Evolutionary conservation across 2,113 vertebrate genomes (phyloP).

Genomic region (Charina bottae): DNA sequence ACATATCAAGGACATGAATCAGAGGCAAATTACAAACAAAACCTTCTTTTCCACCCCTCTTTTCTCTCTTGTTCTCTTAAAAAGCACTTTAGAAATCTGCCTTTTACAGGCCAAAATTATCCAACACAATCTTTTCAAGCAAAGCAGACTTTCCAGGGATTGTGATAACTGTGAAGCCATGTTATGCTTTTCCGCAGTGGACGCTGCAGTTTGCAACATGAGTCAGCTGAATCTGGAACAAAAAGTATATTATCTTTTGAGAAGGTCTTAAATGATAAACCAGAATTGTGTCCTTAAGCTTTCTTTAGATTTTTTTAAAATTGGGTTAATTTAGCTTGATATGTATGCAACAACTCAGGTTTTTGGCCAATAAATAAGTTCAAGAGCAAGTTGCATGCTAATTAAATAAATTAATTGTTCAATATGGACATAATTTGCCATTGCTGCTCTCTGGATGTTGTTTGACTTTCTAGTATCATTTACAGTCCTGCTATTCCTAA

Average conservation of each 20-base stretch:
- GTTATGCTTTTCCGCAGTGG: background rate
- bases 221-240: background rate
- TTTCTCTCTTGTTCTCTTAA: background rate
- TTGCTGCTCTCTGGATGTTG: background rate
- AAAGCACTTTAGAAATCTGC: constrained; percentile 42
- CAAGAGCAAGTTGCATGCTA: background rate
- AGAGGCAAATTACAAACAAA: constrained; percentile 56
- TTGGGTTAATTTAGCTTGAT: background rate
- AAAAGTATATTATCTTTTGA: background rate
- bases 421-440: background rate
- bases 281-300: background rate
- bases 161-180: constrained; percentile 30
- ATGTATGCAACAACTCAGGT: background rate
- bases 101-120: constrained; percentile 19
- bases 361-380: background rate
- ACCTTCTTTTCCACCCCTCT: constrained; percentile 38
- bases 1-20: constrained; percentile 55
- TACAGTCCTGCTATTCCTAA: background rate
- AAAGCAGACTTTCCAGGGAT: background rate
- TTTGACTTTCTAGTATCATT: background rate
- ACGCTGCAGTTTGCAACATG: background rate
- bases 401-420: background rate
- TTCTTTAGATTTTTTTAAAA: background rate
- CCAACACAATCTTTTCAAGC: constrained; percentile 31
- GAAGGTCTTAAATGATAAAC: background rate